Evolutionary conservation across 2,888 invertebrate genomes (phyloP).

Genomic region (Antheraea assamensis): DNA sequence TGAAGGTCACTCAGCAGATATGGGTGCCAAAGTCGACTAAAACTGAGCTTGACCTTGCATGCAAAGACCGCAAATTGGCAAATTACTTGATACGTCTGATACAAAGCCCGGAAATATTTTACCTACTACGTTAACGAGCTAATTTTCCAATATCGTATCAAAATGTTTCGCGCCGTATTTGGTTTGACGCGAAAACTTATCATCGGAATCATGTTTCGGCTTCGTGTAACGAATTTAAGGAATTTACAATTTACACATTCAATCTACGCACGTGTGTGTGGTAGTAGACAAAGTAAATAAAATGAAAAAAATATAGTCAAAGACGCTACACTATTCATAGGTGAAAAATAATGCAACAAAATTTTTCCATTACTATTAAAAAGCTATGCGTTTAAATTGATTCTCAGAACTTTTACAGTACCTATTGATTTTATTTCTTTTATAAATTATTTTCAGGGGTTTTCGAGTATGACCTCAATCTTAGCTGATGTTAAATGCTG

Average conservation of each 20-base stretch:
- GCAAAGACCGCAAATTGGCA: background rate
- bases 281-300: background rate
- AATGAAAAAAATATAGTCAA: background rate
- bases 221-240: background rate
- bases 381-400: no score
- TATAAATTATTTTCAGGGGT: no score
- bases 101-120: background rate
- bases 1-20: no score
- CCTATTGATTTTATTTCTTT: no score
- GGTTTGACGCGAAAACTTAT: background rate
- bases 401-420: no score
- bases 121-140: background rate
- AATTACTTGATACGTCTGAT: background rate
- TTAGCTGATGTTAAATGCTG: no score
- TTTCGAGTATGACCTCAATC: no score
- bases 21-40: background rate
- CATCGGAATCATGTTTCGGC: background rate
- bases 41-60: background rate
- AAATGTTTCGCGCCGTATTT: background rate
- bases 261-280: background rate
- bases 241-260: background rate
- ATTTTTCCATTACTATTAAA: background rate
- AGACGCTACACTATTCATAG: background rate
- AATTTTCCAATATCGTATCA: background rate
- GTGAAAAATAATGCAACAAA: background rate